A percentile compares a stretch with the other conserved stretches of the same genome.
These are phyloP conservation scores for Cygnus olor DNA, from an alignment of 2,797 vertebrate species.

Conservation along the genomic window DNA sequence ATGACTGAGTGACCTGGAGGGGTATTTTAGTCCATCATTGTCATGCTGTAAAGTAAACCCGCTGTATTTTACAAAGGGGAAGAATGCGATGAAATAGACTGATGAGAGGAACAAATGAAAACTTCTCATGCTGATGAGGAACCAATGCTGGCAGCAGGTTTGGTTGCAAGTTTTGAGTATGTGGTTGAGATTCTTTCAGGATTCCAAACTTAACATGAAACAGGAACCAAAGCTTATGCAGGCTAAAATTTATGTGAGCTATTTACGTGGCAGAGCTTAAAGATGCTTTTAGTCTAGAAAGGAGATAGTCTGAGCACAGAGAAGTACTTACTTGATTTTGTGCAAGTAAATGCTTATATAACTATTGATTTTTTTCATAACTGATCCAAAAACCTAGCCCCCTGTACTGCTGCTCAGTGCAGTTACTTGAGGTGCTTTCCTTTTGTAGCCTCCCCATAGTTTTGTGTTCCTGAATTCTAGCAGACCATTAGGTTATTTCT, in stretches of 20 bases:
- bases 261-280: background rate
- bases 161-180: constrained; percentile 12
- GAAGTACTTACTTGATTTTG: background rate
- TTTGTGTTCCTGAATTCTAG: background rate
- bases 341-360: background rate
- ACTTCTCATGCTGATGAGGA: background rate
- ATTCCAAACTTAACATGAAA: constrained; percentile 20
- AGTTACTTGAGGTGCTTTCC: background rate
- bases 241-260: background rate
- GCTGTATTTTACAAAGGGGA: background rate
- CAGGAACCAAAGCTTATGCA: background rate
- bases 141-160: background rate
- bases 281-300: background rate
- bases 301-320: background rate
- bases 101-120: constrained; percentile 24
- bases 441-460: background rate
- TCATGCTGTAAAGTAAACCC: background rate
- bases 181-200: background rate
- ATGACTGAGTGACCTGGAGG: background rate
- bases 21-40: background rate
- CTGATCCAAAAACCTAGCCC: background rate
- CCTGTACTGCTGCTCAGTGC: background rate
- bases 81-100: background rate
- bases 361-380: background rate
- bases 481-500: background rate